Evolutionary conservation across 2,888 invertebrate genomes (phyloP).

Genomic region (Hipparchia sbordonii): DNA sequence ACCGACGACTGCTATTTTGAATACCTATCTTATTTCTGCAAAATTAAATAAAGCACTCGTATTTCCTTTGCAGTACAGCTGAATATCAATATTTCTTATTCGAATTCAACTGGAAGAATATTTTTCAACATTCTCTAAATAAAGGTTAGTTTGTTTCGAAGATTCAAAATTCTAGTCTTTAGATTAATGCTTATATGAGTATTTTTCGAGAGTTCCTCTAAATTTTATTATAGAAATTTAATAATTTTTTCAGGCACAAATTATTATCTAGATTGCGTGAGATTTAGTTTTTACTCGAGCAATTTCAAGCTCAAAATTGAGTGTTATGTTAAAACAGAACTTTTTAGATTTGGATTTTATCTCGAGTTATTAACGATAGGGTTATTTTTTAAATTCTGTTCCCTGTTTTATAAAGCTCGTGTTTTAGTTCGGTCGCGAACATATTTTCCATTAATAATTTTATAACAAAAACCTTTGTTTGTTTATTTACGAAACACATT

Average conservation of each 20-base stretch:
- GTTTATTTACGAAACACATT: background rate
- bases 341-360: background rate
- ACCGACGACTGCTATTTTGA: conserved; percentile 70
- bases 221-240: background rate
- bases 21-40: conserved; percentile 67
- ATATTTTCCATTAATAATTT: too few relatives aligned
- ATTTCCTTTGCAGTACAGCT: conserved; percentile 16
- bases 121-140: background rate
- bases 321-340: background rate
- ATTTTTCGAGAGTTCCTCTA: background rate
- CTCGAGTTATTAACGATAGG: background rate
- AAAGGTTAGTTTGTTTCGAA: background rate
- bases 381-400: background rate
- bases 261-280: background rate
- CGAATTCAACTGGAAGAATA: conserved; percentile 10
- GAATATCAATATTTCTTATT: conserved; percentile 22
- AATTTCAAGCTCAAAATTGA: conserved; percentile 1
- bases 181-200: background rate
- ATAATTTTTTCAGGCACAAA: background rate
- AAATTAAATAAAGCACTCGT: conserved; percentile 60
- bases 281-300: background rate
- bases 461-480: too few relatives aligned
- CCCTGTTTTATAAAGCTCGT: background rate
- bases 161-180: background rate
- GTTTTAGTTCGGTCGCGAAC: background rate